These are phyloP conservation scores for Drosophila peninsularis DNA, from an alignment of 2,888 invertebrate species.

Conservation along the genomic window DNA sequence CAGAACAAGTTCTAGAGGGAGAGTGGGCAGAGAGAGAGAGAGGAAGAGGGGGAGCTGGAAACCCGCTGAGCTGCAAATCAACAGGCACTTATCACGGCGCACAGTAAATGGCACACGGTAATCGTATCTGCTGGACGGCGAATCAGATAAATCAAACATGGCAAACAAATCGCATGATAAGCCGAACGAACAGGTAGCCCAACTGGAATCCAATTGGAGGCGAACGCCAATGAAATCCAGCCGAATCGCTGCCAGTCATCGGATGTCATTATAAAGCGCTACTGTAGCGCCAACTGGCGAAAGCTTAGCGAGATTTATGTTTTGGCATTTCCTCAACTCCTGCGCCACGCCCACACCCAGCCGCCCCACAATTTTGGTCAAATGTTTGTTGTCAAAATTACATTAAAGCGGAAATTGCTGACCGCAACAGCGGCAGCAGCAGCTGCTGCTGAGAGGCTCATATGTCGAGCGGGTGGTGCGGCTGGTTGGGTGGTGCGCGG, in stretches of 20 bases:
- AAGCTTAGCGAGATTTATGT: constrained; percentile 68
- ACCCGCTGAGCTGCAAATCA: constrained; percentile 31
- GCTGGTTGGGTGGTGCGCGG: neutral
- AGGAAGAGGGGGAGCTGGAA: neutral
- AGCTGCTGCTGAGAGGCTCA: constrained; percentile 19
- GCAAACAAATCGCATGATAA: constrained; percentile 31
- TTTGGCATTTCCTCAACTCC: constrained; percentile 56
- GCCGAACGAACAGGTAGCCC: constrained; percentile 7
- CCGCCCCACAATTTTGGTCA: constrained; percentile 5
- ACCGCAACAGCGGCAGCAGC: constrained; percentile 47
- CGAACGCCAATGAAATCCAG: constrained; percentile 34
- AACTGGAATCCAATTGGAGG: constrained; percentile 8
- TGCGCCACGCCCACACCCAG: neutral
- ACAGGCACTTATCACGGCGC: constrained; percentile 46
- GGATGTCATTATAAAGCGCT: constrained; percentile 60
- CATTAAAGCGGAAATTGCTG: constrained; percentile 73
- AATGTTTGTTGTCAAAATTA: constrained; percentile 71
- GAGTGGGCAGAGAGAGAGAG: neutral
- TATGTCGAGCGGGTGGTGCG: neutral
- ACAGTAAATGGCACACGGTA: constrained; percentile 47
- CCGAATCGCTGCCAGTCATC: constrained; percentile 53
- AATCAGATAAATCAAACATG: constrained; percentile 76
- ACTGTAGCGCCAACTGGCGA: constrained; percentile 60
- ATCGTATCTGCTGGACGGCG: constrained; percentile 46
- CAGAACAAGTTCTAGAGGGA: constrained; percentile 15